phyloP scores from a whole-genome alignment of 1,140 invertebrate genomes.

The Eumaeus atala region DNA sequence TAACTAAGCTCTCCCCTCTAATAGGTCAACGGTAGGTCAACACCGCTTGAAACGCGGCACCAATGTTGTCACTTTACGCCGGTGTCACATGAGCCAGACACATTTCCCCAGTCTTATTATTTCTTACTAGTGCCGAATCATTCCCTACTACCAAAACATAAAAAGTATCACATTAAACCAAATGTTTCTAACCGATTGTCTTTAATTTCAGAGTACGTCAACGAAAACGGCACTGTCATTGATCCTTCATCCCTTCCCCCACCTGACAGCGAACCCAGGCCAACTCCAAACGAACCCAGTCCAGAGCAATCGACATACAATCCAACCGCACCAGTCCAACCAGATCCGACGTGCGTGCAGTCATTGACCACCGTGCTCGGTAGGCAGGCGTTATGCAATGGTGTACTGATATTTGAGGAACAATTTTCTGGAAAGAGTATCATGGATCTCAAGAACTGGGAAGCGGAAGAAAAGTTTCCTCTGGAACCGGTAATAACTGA shows the following conservation, averaged over 20 bases:
- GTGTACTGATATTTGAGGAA: constrained; percentile 70
- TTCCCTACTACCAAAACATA: no score
- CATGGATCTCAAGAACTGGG: constrained; percentile 55
- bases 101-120: no score
- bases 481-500: constrained; percentile 54
- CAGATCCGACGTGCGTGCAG: constrained; percentile 25
- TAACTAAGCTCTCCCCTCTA: no score
- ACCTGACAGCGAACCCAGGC: constrained; percentile 9
- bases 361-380: constrained; percentile 44
- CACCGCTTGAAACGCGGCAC: no score
- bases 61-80: no score
- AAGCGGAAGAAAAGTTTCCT: constrained; percentile 64
- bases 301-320: constrained; percentile 7
- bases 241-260: constrained; percentile 17
- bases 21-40: no score
- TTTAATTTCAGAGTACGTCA: constrained; percentile 45
- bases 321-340: constrained; percentile 13
- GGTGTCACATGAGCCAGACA: no score
- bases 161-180: background rate
- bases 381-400: constrained; percentile 57
- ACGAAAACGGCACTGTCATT: constrained; percentile 44
- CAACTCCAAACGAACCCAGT: constrained; percentile 12
- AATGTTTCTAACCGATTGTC: constrained; percentile 1
- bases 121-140: no score
- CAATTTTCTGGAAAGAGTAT: constrained; percentile 60